Percentiles rank a stretch among this genome's conserved stretches.
phyloP scores from a whole-genome alignment of 2,797 vertebrate species.

The Tinamus major region DNA sequence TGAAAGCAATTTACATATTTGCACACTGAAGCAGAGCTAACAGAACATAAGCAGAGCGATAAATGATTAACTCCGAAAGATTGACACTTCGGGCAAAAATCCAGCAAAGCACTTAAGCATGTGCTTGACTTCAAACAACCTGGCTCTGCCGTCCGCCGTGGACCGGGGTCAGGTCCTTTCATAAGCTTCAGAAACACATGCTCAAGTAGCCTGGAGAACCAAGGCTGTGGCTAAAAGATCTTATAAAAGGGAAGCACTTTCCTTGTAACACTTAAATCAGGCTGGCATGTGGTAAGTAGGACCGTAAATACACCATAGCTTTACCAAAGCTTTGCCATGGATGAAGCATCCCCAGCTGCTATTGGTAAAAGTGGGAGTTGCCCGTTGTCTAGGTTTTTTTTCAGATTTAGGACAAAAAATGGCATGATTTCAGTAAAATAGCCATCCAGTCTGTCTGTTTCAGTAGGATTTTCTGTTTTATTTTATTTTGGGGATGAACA shows the following conservation, averaged over 20 bases:
- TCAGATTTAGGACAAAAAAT: not conserved
- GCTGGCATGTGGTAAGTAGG: not conserved
- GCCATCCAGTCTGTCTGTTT: not conserved
- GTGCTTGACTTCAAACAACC: conserved; percentile 36
- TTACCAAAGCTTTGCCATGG: not conserved
- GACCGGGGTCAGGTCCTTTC: not conserved
- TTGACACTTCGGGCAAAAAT: conserved; percentile 34
- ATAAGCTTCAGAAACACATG: not conserved
- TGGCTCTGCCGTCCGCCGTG: not conserved
- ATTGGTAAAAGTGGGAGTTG: not conserved
- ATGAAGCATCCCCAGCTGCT: not conserved
- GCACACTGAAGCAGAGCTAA: conserved; percentile 61
- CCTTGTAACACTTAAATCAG: fast-evolving
- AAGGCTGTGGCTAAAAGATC: not conserved
- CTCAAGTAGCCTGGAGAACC: not conserved
- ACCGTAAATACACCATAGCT: not conserved
- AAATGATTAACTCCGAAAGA: conserved; percentile 62
- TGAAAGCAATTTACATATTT: conserved; percentile 67
- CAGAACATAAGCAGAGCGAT: conserved; percentile 15
- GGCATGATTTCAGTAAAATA: not conserved
- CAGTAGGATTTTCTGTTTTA: not conserved
- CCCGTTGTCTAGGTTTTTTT: not conserved
- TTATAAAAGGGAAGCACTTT: not conserved
- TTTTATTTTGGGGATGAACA: not conserved
- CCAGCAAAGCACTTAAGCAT: conserved; percentile 40